These are phyloP conservation scores for pig (Sus scrofa) DNA, from an alignment of 2,113 vertebrate genomes.

Conservation along the genomic window T2T-Sscrofa CM000813.6:97220501-97221000, in stretches of 20 bases:
- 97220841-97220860: background rate
- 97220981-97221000: background rate
- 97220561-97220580: background rate
- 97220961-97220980: background rate
- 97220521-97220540: background rate
- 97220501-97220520: background rate
- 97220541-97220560: background rate
- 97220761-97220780: background rate
- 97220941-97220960: background rate
- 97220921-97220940: background rate
- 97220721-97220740: background rate
- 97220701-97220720: background rate
- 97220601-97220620: background rate
- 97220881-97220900: background rate
- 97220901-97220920: background rate
- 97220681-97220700: background rate
- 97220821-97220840: background rate
- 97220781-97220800: constrained; percentile 6
- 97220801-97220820: background rate
- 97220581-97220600: background rate
- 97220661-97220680: background rate
- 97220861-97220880: background rate
- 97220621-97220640: background rate
- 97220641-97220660: background rate
- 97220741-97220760: background rate